Evolutionary conservation across 2,888 invertebrate species (phyloP).

Genomic region (Conops quadrifasciatus): DNA sequence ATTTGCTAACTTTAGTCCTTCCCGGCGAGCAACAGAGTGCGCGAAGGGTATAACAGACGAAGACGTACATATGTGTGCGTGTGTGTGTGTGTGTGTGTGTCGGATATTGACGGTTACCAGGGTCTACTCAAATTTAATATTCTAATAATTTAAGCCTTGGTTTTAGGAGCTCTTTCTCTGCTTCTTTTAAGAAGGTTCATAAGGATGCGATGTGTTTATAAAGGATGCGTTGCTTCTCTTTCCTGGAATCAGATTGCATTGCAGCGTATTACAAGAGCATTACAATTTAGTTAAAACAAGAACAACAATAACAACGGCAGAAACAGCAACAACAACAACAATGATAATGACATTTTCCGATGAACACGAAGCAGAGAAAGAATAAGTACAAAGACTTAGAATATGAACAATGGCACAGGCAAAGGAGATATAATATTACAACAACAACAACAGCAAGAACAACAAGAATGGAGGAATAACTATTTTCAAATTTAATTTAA

Average conservation of each 20-base stretch:
- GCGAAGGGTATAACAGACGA: neutral
- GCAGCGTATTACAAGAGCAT: constrained; percentile 23
- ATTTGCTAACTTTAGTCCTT: constrained; percentile 17
- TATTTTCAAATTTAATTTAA: too few species aligned
- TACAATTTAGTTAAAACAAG: constrained; percentile 8
- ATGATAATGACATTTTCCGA: neutral
- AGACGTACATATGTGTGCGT: neutral
- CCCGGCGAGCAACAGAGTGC: neutral
- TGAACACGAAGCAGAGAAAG: neutral
- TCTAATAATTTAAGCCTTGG: constrained; percentile 36
- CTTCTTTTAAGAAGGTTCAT: constrained; percentile 14
- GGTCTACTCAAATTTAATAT: constrained; percentile 20
- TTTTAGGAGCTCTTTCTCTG: constrained; percentile 9
- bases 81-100: constrained; percentile 28
- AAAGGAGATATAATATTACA: too few species aligned
- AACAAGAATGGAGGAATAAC: too few species aligned
- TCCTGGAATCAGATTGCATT: constrained; percentile 14
- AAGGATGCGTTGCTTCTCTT: neutral
- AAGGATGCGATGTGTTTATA: constrained; percentile 31
- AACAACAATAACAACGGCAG: constrained; percentile 15
- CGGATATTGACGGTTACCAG: too few species aligned
- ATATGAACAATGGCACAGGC: too few species aligned
- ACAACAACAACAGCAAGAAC: too few species aligned
- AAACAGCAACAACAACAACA: constrained; percentile 3
- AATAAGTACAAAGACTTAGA: too few species aligned